These are phyloP conservation scores for Psettodes erumei DNA, from an alignment of 2,113 vertebrate species.

Conservation along the genomic window DNA sequence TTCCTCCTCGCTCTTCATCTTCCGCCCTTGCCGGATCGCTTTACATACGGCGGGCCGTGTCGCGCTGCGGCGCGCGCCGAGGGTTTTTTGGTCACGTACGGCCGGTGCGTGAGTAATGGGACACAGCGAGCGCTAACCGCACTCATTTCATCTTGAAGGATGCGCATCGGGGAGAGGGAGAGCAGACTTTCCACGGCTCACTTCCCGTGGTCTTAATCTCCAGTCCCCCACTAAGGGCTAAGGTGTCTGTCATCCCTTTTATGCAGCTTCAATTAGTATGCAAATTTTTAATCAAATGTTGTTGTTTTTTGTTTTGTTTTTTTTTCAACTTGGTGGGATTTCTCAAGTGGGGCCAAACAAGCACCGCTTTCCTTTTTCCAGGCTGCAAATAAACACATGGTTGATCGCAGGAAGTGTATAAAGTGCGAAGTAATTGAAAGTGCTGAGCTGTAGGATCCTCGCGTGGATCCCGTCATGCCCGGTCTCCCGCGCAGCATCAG, in stretches of 20 bases:
- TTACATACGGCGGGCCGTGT: constrained; percentile 6
- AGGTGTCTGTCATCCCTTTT: constrained; percentile 57
- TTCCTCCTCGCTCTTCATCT: constrained; percentile 1
- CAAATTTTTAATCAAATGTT: constrained; percentile 64
- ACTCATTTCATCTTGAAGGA: constrained; percentile 5
- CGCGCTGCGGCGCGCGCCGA: background rate
- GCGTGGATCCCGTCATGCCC: constrained; percentile 26
- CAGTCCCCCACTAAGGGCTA: constrained; percentile 41
- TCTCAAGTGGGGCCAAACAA: constrained; percentile 65
- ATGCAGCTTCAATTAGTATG: constrained; percentile 74
- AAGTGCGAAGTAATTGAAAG: constrained; percentile 61
- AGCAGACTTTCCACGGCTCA: constrained; percentile 25
- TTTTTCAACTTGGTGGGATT: constrained; percentile 42
- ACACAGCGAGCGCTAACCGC: constrained; percentile 20
- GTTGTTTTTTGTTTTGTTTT: constrained; percentile 15
- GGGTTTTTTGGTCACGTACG: constrained; percentile 22
- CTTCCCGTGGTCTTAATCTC: constrained; percentile 68
- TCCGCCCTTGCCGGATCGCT: background rate
- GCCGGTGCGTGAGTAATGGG: constrained; percentile 3
- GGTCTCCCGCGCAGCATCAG: constrained; percentile 39
- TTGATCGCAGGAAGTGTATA: constrained; percentile 23
- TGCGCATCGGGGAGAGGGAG: constrained; percentile 6
- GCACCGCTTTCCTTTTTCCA: constrained; percentile 36
- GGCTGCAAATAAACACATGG: constrained; percentile 39
- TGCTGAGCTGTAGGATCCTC: constrained; percentile 26